A percentile compares a stretch with the other conserved stretches of the same genome.
Evolutionary conservation across 2,113 vertebrate genomes (phyloP).

Genomic region (Chloropsis cyanopogon): DNA sequence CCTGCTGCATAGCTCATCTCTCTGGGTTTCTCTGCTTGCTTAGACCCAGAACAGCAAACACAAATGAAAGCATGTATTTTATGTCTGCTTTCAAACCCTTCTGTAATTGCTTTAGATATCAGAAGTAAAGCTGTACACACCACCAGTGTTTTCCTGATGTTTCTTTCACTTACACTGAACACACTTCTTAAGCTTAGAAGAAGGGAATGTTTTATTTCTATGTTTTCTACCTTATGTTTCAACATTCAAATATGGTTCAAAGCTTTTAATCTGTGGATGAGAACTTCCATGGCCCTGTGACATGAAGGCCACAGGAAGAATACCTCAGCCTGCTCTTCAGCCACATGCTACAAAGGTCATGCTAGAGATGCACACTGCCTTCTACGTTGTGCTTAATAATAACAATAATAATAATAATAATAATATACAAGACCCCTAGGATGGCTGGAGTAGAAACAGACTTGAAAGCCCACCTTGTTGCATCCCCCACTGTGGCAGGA

Average conservation of each 20-base stretch:
- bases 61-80: background rate
- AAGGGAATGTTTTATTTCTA: background rate
- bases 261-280: background rate
- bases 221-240: background rate
- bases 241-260: background rate
- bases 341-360: background rate
- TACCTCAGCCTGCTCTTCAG: background rate
- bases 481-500: background rate
- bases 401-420: no score
- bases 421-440: background rate
- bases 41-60: background rate
- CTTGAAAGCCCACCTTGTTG: background rate
- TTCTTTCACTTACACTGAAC: background rate
- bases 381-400: background rate
- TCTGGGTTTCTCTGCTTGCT: background rate
- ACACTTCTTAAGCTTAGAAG: background rate
- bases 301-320: background rate
- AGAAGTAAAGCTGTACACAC: background rate
- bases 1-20: background rate
- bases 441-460: background rate
- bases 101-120: background rate
- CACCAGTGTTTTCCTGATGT: background rate
- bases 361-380: background rate
- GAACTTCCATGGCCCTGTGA: background rate
- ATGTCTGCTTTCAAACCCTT: background rate